Base-by-base conservation (phyloP, 2,888 invertebrate species). In the Nemoura dubitans region DNA sequence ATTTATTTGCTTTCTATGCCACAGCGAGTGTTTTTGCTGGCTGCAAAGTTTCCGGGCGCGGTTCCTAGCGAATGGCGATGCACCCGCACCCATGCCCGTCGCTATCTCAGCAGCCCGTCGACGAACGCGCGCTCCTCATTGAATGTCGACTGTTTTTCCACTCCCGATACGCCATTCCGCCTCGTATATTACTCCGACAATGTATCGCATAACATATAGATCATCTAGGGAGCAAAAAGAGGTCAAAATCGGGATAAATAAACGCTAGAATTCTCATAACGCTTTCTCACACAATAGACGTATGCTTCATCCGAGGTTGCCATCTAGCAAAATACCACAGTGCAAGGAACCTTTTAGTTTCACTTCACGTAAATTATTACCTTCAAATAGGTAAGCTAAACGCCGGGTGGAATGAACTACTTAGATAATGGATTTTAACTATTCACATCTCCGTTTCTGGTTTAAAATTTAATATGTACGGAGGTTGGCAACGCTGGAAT, bases 361-460 rank as follows among this genome's bases (percentile, higher is more conserved):
- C 59, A 59, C 6, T 21, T 21, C 2, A 21, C 14, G 59, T 1
- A 21, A 59, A 59, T 59, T 59, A 59, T 59, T 59, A 59, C 6
- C 59, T 3, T 21, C 2, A 59, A 7, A 59, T 59, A 59, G 59
- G 59, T 59, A 59, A 59, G 59, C 59, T 59, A 7, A 10, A 59
- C 59, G 59, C 14, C 14, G 59, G 21, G 16, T 59, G 59, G 21
- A 59, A 21, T 21, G 59, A 59, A 59, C 59, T 59, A 59, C 59
- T 83, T 84, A 84, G 84, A 59, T 84, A 84, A 84, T 84, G 84
- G 84, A 84, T 84, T 84, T 84, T 84, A 84, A 84, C 43, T 84
- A 84, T 84, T 84, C 76, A 84, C 26, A 76, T 76, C 84, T 26
- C 84, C 84, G 84, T 43, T 84, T 84, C 14, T 84, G 59, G 84